A percentile compares a stretch with the other conserved stretches of the same genome.
phyloP scores from a whole-genome alignment of 1,140 invertebrate species.

The Aphidius ervi region DNA sequence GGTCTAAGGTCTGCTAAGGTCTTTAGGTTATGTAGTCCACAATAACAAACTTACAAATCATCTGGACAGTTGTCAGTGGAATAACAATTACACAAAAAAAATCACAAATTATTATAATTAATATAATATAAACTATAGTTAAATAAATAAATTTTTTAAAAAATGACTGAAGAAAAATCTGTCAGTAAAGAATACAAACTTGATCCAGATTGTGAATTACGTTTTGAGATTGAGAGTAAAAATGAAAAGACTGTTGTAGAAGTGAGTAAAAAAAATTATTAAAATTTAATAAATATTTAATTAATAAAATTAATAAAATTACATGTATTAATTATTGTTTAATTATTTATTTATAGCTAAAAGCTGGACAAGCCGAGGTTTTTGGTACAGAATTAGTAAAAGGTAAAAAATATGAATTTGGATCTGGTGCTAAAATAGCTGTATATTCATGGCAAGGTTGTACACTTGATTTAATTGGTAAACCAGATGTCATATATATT shows the following conservation, averaged over 20 bases:
- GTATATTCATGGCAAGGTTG: slow-evolving; percentile 97
- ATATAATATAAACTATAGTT: background rate
- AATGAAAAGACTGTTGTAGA: slow-evolving; percentile 79
- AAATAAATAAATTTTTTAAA: background rate
- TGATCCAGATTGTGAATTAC: slow-evolving; percentile 82
- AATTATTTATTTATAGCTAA: slow-evolving; percentile 60
- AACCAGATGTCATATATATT: slow-evolving; percentile 88
- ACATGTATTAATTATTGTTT: background rate
- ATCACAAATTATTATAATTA: background rate
- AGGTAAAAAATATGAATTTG: slow-evolving; percentile 89
- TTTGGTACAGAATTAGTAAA: slow-evolving; percentile 96
- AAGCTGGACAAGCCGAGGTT: slow-evolving; percentile 86
- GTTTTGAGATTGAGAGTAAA: slow-evolving; percentile 90
- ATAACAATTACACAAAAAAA: background rate
- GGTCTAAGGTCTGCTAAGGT: no score
- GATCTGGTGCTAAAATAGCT: slow-evolving; percentile 87
- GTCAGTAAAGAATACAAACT: slow-evolving; percentile 73
- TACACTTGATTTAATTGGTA: slow-evolving; percentile 75
- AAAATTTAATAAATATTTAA: background rate
- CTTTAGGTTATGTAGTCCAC: no score
- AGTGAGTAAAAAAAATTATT: slow-evolving; percentile 51
- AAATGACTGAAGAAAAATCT: slow-evolving; percentile 44
- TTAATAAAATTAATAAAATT: no score
- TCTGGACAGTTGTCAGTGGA: background rate
- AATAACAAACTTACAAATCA: no score